Base-by-base conservation (phyloP, 2,888 invertebrate genomes). In the Caenorhabditis japonica region DNA sequence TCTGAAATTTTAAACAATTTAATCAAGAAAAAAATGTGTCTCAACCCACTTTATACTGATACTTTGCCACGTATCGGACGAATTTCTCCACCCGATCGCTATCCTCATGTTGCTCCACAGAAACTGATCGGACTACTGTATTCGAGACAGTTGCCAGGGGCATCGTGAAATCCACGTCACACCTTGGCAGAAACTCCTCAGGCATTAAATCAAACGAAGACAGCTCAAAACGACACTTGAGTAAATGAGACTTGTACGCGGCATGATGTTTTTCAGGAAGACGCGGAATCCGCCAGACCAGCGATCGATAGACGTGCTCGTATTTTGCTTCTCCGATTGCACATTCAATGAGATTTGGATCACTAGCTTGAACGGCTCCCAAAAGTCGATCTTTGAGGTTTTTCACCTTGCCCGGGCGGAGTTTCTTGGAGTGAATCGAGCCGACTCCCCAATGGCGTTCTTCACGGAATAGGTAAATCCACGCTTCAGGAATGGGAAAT, bases 251-350 rank as follows among this genome's bases (percentile, higher is more conserved):
- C 75, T 97, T 97, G 90, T 99, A 99, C 21, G 99, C 97, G 59
- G 96, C 97, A 91, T 99, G 97, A 79, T 97, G 97, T 90, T 97
- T 95, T 89, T 97, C 97, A 60, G 99, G 99, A 85, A 99, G 91
- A 56, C 97, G 91, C 8, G 95, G 93, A 91, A 99, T 97, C 83
- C 99, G 91, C 99, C 99, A 99, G 30, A 99, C 97, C 84, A 99
- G 94, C 68, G 97, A 92, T 78, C 87, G 81, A 90, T 96, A 96
- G 88, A 80, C 80, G 49, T 80, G 80, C 39, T 80, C 80, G 41
- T 80, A 80, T 69, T 80, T 80, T 8, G 80, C 80, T 41, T 80
- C 80, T 25, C 80, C 80, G 17, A 80, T 80, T 3, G 80, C 80
- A 10, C 74, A 74, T 89, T 96, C 96, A 88, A 97, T 95, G 25